Conservation (phyloP, 2,888 invertebrate species). For the Netelia fuscicornis region DNA sequence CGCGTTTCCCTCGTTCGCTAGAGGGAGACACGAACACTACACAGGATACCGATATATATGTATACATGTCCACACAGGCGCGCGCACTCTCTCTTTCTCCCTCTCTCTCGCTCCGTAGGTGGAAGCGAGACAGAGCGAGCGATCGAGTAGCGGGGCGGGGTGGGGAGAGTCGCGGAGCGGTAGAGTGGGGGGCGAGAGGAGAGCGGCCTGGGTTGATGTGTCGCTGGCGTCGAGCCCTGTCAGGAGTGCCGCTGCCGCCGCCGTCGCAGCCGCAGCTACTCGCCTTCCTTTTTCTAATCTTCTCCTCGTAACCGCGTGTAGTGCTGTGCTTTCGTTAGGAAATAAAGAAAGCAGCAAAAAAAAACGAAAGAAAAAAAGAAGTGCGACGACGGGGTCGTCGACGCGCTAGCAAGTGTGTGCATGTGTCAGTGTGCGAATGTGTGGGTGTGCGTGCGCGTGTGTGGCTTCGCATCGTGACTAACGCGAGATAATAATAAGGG, state of each 20-base stretch:
- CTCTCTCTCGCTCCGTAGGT: not conserved
- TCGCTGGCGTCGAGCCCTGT: slow-evolving; percentile 79
- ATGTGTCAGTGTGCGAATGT: too few species aligned
- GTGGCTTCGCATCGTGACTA: slow-evolving; percentile 41
- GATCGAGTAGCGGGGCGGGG: not conserved
- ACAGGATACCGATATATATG: not conserved
- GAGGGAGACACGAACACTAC: not conserved
- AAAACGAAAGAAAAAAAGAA: not conserved
- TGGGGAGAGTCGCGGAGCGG: not conserved
- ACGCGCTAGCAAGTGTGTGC: not conserved
- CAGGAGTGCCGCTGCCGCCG: slow-evolving; percentile 76
- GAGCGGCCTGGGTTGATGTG: slow-evolving; percentile 66
- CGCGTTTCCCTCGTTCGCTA: not conserved
- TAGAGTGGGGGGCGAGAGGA: slow-evolving; percentile 6
- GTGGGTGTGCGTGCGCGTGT: slow-evolving; percentile 17
- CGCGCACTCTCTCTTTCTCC: slow-evolving; percentile 11
- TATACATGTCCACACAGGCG: not conserved
- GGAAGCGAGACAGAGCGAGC: not conserved
- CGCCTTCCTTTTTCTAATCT: slow-evolving; percentile 48
- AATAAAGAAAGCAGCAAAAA: not conserved
- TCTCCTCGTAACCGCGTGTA: slow-evolving; percentile 53
- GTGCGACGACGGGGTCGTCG: not conserved
- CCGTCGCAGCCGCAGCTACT: slow-evolving; percentile 73
- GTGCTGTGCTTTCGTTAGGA: slow-evolving; percentile 46
- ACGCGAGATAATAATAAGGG: slow-evolving; percentile 51